phyloP scores from a whole-genome alignment of 2,797 vertebrate species.

The Menidia menidia region DNA sequence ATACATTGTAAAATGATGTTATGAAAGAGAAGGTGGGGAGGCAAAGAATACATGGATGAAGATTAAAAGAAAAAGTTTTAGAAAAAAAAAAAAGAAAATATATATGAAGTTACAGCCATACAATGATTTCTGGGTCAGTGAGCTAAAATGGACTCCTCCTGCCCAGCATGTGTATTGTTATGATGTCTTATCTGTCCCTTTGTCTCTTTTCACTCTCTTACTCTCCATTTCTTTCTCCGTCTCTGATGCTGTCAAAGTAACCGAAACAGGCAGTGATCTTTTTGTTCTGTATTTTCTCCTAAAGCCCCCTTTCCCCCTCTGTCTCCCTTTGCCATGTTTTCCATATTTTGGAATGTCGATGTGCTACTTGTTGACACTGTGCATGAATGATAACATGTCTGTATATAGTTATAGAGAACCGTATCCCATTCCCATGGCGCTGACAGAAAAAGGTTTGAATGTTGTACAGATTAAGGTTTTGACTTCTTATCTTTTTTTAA shows the following conservation, averaged over 20 bases:
- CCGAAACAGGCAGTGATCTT: slow-evolving; percentile 44
- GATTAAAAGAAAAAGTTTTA: slow-evolving; percentile 41
- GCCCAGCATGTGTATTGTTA: slow-evolving; percentile 79
- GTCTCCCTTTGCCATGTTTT: slow-evolving; percentile 77
- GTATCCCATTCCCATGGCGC: slow-evolving; percentile 82
- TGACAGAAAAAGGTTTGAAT: slow-evolving; percentile 78
- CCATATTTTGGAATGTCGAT: slow-evolving; percentile 92
- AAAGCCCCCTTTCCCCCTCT: slow-evolving; percentile 19
- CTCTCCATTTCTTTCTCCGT: slow-evolving; percentile 36
- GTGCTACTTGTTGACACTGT: slow-evolving; percentile 94
- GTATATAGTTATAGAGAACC: slow-evolving; percentile 88
- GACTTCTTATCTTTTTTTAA: slow-evolving; percentile 38
- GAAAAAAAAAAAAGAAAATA: slow-evolving; percentile 46
- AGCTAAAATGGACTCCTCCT: slow-evolving; percentile 72
- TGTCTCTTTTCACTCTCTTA: slow-evolving; percentile 47
- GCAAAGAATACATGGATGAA: slow-evolving; percentile 27
- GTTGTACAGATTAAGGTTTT: slow-evolving; percentile 81
- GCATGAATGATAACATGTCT: slow-evolving; percentile 96
- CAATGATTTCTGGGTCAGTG: slow-evolving; percentile 79
- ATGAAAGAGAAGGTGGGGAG: slow-evolving; percentile 22
- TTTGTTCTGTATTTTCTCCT: slow-evolving; percentile 47
- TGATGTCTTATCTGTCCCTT: slow-evolving; percentile 72
- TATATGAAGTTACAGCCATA: slow-evolving; percentile 86
- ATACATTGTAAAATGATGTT: slow-evolving; percentile 23
- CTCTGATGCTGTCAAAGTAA: slow-evolving; percentile 63